Percentiles rank a stretch among this genome's conserved stretches.
Conservation (phyloP, 2,113 vertebrate genomes). For the Erpornis zantholeuca region DNA sequence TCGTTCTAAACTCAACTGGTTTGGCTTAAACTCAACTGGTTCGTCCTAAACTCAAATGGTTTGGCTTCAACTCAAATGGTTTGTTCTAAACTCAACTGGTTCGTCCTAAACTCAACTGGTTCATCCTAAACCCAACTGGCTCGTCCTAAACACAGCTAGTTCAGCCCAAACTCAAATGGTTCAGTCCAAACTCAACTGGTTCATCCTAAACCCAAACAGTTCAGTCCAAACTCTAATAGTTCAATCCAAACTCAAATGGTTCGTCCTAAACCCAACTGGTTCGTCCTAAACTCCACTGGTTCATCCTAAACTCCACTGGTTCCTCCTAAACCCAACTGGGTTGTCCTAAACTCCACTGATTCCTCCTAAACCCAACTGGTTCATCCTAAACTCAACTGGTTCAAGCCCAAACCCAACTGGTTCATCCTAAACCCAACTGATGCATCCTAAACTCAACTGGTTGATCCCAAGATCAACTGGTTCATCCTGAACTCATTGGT, state of each 20-base stretch:
- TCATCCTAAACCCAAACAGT: too few relatives aligned
- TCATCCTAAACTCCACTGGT: not conserved
- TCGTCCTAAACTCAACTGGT: accelerated
- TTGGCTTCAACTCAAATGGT: not conserved
- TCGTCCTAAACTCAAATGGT: not conserved
- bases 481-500: not conserved
- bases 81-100: not conserved
- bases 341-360: accelerated
- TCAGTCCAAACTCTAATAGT: too few relatives aligned
- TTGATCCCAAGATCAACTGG: not conserved
- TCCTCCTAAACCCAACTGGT: accelerated
- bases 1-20: not conserved
- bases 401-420: not conserved
- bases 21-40: not conserved
- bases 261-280: too few relatives aligned
- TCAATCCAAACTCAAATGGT: not conserved
- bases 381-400: accelerated
- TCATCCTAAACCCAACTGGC: not conserved
- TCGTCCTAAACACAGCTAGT: not conserved
- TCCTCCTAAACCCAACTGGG: not conserved
- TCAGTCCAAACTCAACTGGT: too few relatives aligned
- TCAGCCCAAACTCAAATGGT: not conserved
- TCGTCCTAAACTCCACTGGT: too few relatives aligned
- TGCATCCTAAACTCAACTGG: not conserved
- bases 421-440: accelerated